Conservation (phyloP, 2,888 invertebrate genomes). For the Drosophila flavopinicola region DNA sequence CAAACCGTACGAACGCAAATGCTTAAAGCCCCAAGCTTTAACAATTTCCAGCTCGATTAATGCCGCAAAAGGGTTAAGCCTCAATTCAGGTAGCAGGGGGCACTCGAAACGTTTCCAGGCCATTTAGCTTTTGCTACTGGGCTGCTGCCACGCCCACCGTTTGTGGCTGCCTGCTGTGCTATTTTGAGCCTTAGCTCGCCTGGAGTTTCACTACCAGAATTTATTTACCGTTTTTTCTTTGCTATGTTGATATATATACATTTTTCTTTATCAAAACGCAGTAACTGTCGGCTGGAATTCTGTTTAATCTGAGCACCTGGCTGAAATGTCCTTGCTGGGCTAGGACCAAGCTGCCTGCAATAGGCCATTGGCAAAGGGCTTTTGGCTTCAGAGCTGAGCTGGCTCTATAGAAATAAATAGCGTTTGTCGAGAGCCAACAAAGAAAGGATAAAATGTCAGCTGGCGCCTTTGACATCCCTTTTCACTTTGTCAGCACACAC, state of each 20-base stretch:
- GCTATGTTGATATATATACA: conserved; percentile 20
- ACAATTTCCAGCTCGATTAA: conserved; percentile 15
- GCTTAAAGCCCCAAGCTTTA: neutral
- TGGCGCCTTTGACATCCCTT: conserved; percentile 27
- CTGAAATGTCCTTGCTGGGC: conserved; percentile 16
- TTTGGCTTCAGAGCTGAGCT: conserved; percentile 17
- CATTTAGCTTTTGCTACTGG: conserved; percentile 49
- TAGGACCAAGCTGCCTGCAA: conserved; percentile 18
- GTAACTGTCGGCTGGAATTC: neutral
- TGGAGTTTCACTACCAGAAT: conserved; percentile 41
- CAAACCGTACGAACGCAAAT: too few relatives aligned
- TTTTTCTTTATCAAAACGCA: conserved; percentile 33
- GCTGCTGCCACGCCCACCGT: conserved; percentile 33
- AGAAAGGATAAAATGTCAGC: conserved; percentile 35
- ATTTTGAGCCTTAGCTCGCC: conserved; percentile 43
- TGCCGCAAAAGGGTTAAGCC: conserved; percentile 4
- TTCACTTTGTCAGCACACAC: conserved; percentile 42
- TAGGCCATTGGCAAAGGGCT: conserved; percentile 18
- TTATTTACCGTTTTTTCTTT: conserved; percentile 39
- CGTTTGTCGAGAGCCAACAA: conserved; percentile 27
- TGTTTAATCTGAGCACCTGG: conserved; percentile 49
- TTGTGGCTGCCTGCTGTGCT: too few relatives aligned
- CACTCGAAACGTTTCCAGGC: conserved; percentile 49
- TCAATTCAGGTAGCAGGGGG: neutral
- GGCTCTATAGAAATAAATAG: conserved; percentile 37